Evolutionary conservation across 2,797 vertebrate genomes (phyloP).

Genomic region (Oreochromis grahami): DNA sequence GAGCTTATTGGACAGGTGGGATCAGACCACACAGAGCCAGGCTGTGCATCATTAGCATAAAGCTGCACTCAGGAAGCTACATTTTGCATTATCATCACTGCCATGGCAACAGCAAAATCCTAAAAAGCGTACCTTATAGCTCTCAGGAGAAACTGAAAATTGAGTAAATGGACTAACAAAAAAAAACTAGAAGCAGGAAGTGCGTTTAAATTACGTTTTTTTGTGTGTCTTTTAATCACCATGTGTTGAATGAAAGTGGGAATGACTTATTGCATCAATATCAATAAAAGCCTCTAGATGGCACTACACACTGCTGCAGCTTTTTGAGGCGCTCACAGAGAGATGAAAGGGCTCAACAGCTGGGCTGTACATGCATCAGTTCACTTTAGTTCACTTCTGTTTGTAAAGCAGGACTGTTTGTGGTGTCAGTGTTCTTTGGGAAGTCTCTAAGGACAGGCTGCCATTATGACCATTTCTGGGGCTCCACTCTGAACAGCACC

Average conservation of each 20-base stretch:
- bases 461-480: not conserved
- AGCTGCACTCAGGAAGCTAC: conserved; percentile 42
- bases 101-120: conserved; percentile 63
- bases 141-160: not conserved
- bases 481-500: not conserved
- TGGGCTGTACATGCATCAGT: not conserved
- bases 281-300: conserved; percentile 38
- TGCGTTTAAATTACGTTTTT: not conserved
- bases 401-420: not conserved
- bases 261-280: not conserved
- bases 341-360: not conserved
- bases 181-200: not conserved
- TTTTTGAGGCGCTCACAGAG: not conserved
- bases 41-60: conserved; percentile 49
- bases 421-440: not conserved
- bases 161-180: not conserved
- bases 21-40: conserved; percentile 35
- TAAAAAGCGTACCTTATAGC: not conserved
- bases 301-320: conserved; percentile 15
- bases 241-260: not conserved
- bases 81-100: conserved; percentile 42
- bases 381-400: not conserved
- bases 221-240: not conserved
- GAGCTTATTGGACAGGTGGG: conserved; percentile 36
- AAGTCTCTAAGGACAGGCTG: not conserved